Base-by-base conservation (phyloP, 2,888 invertebrate genomes). In the Andricus curvator region DNA sequence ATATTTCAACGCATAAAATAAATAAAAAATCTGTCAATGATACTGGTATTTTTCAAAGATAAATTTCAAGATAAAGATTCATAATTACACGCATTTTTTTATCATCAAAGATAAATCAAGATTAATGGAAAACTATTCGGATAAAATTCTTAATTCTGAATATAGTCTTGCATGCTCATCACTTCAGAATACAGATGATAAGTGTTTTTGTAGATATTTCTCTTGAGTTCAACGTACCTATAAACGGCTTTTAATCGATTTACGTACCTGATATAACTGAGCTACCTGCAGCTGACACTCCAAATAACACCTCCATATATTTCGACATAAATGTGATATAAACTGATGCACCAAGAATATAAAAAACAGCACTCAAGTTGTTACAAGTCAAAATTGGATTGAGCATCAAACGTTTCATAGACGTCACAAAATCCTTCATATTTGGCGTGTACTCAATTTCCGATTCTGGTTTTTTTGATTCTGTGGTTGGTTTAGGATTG, bases 251-350 rank as follows among this genome's bases (percentile, higher is more conserved):
- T 22, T 60, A 56, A 56, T 13, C 56, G 51, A 76, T 41, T n/a
- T 48, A 37, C 33, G 86, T 91, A 95, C 96, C 97, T 85, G 96
- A 94, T 81, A 96, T 93, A 82, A 96, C 93, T 25, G 95, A 96
- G 22, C 96, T 96, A 79, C 93, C 93, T 17, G 95, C 95, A 1
- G 96, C 94, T 0, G 95, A 94, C 82, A 94, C 94, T 84, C 94
- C 94, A 89, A 95, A 97, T 89, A 96, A 96, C 13, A 96, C 95
- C 92, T 97, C 96, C 89, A 96, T 94, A 90, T 96, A 96, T 89
- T 96, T 96, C 13, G 96, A 95, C 86, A 96, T 93, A 89, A 95
- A 97, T 17, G 96, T 96, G 88, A 96, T 95, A 86, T 95, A 95
- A 0, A 95, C 95, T 0, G 94, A 93, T 5, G 94, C 94, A 41